phyloP scores from a whole-genome alignment of 2,797 vertebrate species.

The Anabacerthia variegaticeps region DNA sequence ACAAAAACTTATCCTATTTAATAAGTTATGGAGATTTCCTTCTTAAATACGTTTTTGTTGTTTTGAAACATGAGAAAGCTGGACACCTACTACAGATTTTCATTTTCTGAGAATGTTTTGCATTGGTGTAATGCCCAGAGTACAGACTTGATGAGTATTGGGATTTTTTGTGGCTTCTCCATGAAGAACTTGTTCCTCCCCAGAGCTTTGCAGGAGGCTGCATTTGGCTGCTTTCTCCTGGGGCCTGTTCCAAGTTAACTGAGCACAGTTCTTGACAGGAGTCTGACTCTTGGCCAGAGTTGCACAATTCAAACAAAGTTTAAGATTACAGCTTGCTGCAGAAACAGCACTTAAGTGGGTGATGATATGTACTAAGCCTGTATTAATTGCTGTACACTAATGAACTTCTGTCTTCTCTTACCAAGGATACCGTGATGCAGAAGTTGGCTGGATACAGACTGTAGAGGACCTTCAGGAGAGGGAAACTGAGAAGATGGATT shows the following conservation, averaged over 20 bases:
- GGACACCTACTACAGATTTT: background rate
- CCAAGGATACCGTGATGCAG: slow-evolving; percentile 94
- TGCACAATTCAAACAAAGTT: background rate
- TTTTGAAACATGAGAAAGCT: background rate
- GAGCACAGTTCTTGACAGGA: background rate
- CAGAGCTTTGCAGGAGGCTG: background rate
- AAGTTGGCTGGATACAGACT: slow-evolving; percentile 95
- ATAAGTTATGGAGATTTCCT: background rate
- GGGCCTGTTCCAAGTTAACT: background rate
- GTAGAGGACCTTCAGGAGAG: slow-evolving; percentile 89
- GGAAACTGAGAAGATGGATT: slow-evolving; percentile 79
- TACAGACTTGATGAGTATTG: background rate
- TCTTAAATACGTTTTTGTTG: background rate
- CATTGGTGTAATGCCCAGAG: background rate
- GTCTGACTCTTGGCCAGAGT: background rate
- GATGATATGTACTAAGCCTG: background rate
- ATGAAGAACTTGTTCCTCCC: background rate
- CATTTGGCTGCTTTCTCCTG: background rate
- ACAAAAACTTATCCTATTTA: background rate
- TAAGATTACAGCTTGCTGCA: background rate
- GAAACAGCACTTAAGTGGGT: background rate
- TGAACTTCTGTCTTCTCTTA: background rate
- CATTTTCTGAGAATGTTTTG: background rate
- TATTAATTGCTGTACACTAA: background rate
- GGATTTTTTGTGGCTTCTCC: background rate